Conservation (phyloP, 2,113 vertebrate genomes). For the Collichthys lucidus region DNA sequence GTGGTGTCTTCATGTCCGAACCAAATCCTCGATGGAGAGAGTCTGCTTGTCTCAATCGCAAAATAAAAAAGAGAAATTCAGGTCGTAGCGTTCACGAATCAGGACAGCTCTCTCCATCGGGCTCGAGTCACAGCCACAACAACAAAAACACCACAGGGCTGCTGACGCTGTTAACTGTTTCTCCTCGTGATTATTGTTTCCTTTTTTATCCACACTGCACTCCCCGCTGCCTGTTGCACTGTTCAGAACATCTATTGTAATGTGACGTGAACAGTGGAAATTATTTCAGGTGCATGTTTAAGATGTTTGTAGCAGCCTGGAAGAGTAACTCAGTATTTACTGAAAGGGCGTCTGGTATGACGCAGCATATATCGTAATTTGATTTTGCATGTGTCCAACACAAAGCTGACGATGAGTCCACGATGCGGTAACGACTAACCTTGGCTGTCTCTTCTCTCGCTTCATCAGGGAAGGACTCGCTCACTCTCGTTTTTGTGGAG, state of each 20-base stretch:
- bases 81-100: neutral
- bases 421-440: neutral
- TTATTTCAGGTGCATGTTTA: conserved; percentile 23
- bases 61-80: neutral
- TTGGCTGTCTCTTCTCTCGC: neutral
- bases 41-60: conserved; percentile 46
- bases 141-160: conserved; percentile 28
- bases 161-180: conserved; percentile 2
- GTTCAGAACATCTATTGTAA: conserved; percentile 3
- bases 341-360: neutral
- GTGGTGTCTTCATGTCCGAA: conserved; percentile 51
- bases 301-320: neutral
- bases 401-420: no score
- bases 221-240: conserved; percentile 28
- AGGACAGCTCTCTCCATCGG: conserved; percentile 62
- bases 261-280: conserved; percentile 6
- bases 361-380: neutral
- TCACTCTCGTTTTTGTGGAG: conserved; percentile 98
- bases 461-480: conserved; percentile 91
- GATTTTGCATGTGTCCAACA: no score
- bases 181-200: conserved; percentile 7
- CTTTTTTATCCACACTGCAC: conserved; percentile 39
- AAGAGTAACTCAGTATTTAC: neutral
- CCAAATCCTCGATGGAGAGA: conserved; percentile 56
- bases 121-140: conserved; percentile 29